These are phyloP conservation scores for Alitta virens DNA, from an alignment of 2,888 invertebrate species.

Conservation along the genomic window DNA sequence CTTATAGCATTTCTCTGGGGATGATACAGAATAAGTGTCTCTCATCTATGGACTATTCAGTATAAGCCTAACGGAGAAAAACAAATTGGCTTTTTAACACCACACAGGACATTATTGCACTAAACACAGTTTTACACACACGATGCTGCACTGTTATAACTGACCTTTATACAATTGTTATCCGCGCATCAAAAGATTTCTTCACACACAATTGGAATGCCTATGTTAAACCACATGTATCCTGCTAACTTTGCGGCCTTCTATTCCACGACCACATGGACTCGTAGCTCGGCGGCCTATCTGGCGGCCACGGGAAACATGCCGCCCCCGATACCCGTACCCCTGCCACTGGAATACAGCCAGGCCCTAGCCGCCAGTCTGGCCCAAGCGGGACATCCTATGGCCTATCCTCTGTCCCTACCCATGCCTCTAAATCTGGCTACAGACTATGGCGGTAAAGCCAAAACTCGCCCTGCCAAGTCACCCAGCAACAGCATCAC, in stretches of 20 bases:
- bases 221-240: neutral
- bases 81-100: too few species aligned
- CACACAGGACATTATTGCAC: too few species aligned
- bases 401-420: neutral
- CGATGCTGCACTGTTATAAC: too few species aligned
- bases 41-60: too few species aligned
- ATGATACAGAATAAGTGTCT: too few species aligned
- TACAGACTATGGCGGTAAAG: neutral
- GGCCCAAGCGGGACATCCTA: neutral
- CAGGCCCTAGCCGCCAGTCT: neutral
- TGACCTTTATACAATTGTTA: too few species aligned
- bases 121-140: too few species aligned
- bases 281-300: neutral
- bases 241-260: neutral
- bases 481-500: slow-evolving; percentile 1
- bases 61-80: too few species aligned
- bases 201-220: neutral
- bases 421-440: neutral
- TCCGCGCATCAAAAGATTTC: too few species aligned
- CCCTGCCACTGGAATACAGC: neutral
- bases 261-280: neutral
- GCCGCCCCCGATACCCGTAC: neutral
- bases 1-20: too few species aligned
- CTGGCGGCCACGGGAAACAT: neutral
- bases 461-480: neutral